Conservation (phyloP, 1,140 invertebrate species). For the Megalonaias nervosa region DNA sequence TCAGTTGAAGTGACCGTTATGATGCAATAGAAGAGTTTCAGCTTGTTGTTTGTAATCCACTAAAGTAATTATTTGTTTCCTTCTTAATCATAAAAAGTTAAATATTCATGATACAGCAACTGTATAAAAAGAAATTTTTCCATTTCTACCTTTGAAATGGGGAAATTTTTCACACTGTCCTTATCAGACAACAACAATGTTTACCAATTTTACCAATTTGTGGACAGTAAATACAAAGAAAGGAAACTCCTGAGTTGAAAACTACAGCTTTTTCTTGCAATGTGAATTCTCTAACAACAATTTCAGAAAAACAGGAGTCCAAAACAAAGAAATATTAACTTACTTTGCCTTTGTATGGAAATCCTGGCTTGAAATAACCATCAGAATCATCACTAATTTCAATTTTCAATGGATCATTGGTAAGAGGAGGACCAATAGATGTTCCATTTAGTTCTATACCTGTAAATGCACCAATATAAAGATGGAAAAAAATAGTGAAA, state of each 20-base stretch:
- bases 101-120: too few relatives aligned
- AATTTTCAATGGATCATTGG: slow-evolving; percentile 41
- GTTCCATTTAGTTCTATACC: slow-evolving; percentile 43
- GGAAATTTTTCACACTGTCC: background rate
- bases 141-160: background rate
- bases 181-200: background rate
- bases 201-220: background rate
- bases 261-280: too few relatives aligned
- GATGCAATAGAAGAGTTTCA: too few relatives aligned
- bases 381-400: slow-evolving; percentile 68
- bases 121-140: too few relatives aligned
- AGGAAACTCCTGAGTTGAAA: too few relatives aligned
- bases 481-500: background rate
- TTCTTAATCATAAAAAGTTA: too few relatives aligned
- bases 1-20: too few relatives aligned
- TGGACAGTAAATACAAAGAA: too few relatives aligned
- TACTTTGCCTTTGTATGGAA: slow-evolving; percentile 78
- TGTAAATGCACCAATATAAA: slow-evolving; percentile 12
- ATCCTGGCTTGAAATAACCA: slow-evolving; percentile 77
- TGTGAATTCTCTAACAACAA: too few relatives aligned
- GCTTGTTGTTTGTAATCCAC: too few relatives aligned
- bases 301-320: too few relatives aligned
- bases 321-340: background rate
- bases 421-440: slow-evolving; percentile 40
- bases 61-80: too few relatives aligned